Base-by-base conservation (phyloP, 2,797 vertebrate species). In the Danio albolineatus region DNA sequence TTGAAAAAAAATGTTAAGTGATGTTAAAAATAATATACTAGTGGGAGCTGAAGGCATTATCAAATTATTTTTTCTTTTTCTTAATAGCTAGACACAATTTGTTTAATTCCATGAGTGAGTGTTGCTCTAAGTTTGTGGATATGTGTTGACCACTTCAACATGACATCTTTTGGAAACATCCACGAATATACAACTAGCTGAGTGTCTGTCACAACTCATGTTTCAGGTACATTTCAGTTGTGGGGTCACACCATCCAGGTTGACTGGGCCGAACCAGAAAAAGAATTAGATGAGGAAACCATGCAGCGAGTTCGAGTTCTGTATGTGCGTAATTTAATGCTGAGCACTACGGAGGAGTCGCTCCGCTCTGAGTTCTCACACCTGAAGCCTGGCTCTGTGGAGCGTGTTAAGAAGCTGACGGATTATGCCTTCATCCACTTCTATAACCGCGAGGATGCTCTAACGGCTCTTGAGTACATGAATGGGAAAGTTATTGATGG, bases 381-480 rank as follows among this genome's bases (percentile, higher is more conserved):
- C 71, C 94, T 95, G 87, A 96, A 95, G 69, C 95, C 95, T 4
- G 96, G 96, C 79, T 88, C 91, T 1, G 95, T 99, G 85, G 96
- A 97, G 83, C 94, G 96, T 2, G 96, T 99, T 0, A 99, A 97
- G 90, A 99, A 98, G 88, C 90, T 98, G 82, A 93, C 93, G 6
- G 95, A 98, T 90, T 97, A 98, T 84, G 97, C 96, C 82, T 99
- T 98, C 89, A 84, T 98, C 85, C 97, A 99, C 88, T 99, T 96
- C 92, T 94, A 92, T 87, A 91, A 89, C 80, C 94, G 96, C 6
- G 95, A 97, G 19, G 97, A 98, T 87, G 95, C 98, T 71, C 56
- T 98, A 59, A 71, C 92, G 9, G 95, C 96, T 4, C 94, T 97
- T 86, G 92, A 89, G 66, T 73, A 93, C 70, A 96, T 98, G 96